A percentile compares a stretch with the other conserved stretches of the same genome.
phyloP scores from a whole-genome alignment of 2,113 vertebrate species.

The Bubo bubo region DNA sequence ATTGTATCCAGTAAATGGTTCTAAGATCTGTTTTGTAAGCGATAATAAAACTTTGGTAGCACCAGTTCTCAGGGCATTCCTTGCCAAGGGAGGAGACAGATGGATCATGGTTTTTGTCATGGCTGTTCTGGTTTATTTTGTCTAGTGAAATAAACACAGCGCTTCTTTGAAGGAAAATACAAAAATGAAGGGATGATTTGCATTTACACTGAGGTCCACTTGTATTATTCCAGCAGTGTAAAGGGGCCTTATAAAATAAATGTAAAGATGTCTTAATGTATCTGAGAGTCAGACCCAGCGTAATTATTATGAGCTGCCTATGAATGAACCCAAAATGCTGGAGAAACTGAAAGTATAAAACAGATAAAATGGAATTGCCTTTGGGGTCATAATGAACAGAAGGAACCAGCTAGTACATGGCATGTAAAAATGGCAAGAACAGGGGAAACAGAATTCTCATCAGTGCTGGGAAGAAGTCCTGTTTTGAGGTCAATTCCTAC shows the following conservation, averaged over 20 bases:
- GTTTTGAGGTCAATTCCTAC: background rate
- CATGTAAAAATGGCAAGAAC: background rate
- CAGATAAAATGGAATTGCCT: background rate
- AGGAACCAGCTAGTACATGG: background rate
- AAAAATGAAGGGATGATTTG: background rate
- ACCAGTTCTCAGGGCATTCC: background rate
- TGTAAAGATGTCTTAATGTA: background rate
- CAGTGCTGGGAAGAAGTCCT: background rate
- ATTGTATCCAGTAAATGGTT: conserved; percentile 1
- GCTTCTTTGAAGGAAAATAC: background rate
- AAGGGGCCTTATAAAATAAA: background rate
- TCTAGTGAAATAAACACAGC: background rate
- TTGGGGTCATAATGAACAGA: accelerated
- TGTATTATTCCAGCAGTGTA: background rate
- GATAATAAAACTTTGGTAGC: conserved; percentile 28
- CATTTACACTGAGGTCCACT: background rate
- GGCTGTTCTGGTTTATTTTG: background rate
- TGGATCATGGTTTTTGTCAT: background rate
- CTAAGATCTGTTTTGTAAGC: conserved; percentile 15
- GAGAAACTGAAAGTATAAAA: background rate
- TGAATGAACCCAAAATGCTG: background rate
- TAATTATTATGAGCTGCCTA: background rate
- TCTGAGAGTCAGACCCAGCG: background rate
- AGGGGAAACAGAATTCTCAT: background rate
- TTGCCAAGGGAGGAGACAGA: background rate